Conservation (phyloP, 2,797 vertebrate genomes). For the Serranus cabrilla region DNA sequence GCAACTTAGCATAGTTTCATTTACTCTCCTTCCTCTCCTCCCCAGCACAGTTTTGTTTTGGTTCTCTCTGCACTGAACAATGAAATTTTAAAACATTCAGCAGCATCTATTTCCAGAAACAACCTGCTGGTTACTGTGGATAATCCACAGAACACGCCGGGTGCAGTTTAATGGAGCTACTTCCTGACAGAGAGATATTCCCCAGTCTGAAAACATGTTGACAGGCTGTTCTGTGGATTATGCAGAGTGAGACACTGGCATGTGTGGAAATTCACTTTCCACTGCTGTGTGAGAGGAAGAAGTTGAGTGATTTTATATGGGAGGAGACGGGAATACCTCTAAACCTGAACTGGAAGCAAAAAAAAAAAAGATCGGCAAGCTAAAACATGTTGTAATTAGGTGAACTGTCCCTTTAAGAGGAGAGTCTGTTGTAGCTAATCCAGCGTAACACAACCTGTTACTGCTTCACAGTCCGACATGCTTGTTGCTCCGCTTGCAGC, state of each 20-base stretch:
- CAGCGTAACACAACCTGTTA: constrained; percentile 23
- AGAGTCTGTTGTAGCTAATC: constrained; percentile 1
- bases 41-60: background rate
- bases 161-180: constrained; percentile 1
- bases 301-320: background rate
- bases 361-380: background rate
- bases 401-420: constrained; percentile 3
- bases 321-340: background rate
- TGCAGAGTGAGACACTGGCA: background rate
- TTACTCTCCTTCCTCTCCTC: background rate
- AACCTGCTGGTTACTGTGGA: background rate
- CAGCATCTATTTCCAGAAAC: constrained; percentile 5
- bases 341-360: background rate
- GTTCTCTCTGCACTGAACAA: background rate
- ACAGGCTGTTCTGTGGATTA: constrained; percentile 3
- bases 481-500: constrained; percentile 45
- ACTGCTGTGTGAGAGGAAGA: background rate
- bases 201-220: background rate
- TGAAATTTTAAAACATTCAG: constrained; percentile 1
- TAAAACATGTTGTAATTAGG: background rate
- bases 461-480: constrained; percentile 11
- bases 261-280: background rate
- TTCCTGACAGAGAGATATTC: background rate
- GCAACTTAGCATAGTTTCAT: background rate
- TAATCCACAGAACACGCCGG: constrained; percentile 10